Conservation (phyloP, 2,888 invertebrate genomes). For the Melinaea menophilus region DNA sequence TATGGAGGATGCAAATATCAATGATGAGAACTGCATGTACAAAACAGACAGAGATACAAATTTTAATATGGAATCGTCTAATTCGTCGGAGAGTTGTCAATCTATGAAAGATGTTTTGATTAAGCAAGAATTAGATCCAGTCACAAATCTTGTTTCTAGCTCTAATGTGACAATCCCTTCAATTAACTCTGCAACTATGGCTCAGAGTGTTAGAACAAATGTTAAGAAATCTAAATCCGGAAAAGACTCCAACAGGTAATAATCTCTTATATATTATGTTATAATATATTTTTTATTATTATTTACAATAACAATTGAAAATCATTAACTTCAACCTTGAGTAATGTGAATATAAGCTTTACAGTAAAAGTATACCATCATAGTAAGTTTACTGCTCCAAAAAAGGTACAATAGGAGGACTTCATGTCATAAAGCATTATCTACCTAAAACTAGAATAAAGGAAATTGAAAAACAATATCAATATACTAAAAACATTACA, state of each 20-base stretch:
- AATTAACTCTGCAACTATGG: constrained; percentile 53
- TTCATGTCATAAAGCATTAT: too few species aligned
- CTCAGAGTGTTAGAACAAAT: constrained; percentile 51
- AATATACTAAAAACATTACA: background rate
- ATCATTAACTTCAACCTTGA: too few species aligned
- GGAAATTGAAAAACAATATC: constrained; percentile 8
- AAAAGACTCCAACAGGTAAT: constrained; percentile 66
- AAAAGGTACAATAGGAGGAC: too few species aligned
- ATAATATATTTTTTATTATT: too few species aligned
- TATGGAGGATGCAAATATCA: constrained; percentile 68
- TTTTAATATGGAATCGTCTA: constrained; percentile 72
- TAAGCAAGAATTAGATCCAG: constrained; percentile 58
- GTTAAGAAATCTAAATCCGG: constrained; percentile 63
- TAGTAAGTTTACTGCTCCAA: too few species aligned
- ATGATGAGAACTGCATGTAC: constrained; percentile 70
- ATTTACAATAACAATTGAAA: too few species aligned
- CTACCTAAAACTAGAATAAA: too few species aligned
- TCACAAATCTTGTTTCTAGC: constrained; percentile 54
- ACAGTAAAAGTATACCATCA: too few species aligned
- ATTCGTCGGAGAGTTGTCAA: constrained; percentile 71
- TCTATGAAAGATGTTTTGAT: constrained; percentile 64
- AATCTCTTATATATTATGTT: too few species aligned
- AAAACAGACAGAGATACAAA: constrained; percentile 71
- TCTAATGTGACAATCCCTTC: constrained; percentile 49
- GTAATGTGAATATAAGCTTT: too few species aligned